Base-by-base conservation (phyloP, 2,888 invertebrate genomes). In the Dorcus parallelipipedus region DNA sequence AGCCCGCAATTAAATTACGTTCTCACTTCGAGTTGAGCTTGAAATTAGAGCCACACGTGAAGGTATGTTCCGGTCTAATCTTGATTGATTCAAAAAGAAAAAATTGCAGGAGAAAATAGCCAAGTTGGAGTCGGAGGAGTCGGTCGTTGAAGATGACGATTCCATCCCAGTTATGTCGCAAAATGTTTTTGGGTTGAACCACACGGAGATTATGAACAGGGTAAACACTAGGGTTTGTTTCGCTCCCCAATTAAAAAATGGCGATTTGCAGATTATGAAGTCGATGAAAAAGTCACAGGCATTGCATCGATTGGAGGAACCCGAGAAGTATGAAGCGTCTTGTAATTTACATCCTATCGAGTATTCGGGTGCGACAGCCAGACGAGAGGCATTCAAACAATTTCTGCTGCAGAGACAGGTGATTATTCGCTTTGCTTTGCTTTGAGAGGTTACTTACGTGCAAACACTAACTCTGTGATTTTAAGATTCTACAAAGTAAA, bases 141-240 rank as follows among this genome's bases (percentile, higher is more conserved):
- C 26, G 40, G 39, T 14, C 14, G 55, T 54, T 40, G 56, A 56
- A 33, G 58, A 58, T 33, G 59, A 66, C 42, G 77, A 82, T 6
- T 75, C 79, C 4, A 67, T 89, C 60, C 90, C 90, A 8, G 49
- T 58, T 60, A 92, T 92, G 90, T 84, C 85, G 1, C 83, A 90
- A 63, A 85, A 86, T 74, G 84, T 90, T 3, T 82, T 86, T 41
- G 89, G 89, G 0, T 76, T 93, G 49, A 83, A 91, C 73, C 89
- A 89, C 68, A 76, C 78, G 0, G 79, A 77, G 56, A 87, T 91
- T 45, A 83, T 90, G 83, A 80, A 71, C 23, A 69, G 69, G 54
- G 26, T 33, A 33, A 33, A 7, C 26, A 3, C 26, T 33, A 4
- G 0, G 26, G 6, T 7, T 4, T 7, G 26, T 33, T 33, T 7